Conservation (phyloP, 2,113 vertebrate genomes). For the Aythya baeri region DNA sequence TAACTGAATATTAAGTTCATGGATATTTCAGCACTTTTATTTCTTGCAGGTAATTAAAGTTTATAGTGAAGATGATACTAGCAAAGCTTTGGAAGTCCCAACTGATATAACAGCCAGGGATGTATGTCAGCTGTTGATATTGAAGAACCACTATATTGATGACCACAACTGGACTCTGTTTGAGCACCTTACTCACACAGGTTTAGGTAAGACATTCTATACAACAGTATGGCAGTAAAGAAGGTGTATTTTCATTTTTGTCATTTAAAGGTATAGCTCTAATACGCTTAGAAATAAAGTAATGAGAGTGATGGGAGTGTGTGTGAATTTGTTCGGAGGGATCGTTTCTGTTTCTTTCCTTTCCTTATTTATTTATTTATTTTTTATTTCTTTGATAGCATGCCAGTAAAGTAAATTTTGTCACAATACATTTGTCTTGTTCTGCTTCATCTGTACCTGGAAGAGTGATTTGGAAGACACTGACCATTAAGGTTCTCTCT, state of each 20-base stretch:
- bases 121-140: slow-evolving; percentile 91
- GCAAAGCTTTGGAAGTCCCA: slow-evolving; percentile 92
- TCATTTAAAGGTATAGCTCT: not conserved
- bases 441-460: not conserved
- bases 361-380: not conserved
- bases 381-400: not conserved
- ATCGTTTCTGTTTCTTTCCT: not conserved
- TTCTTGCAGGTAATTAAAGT: slow-evolving; percentile 93
- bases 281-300: not conserved
- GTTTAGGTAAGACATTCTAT: slow-evolving; percentile 81
- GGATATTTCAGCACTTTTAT: not conserved
- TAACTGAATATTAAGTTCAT: not conserved
- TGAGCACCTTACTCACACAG: slow-evolving; percentile 85
- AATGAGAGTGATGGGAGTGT: not conserved
- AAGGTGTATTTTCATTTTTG: not conserved
- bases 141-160: slow-evolving; percentile 93
- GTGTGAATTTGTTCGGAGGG: not conserved
- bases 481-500: not conserved
- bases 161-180: slow-evolving; percentile 97
- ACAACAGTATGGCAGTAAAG: not conserved
- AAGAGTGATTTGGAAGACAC: not conserved
- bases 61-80: slow-evolving; percentile 93
- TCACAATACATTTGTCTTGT: not conserved
- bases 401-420: not conserved
- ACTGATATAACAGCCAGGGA: slow-evolving; percentile 91